Evolutionary conservation across 2,113 vertebrate species (phyloP).

Genomic region (Scomber scombrus): DNA sequence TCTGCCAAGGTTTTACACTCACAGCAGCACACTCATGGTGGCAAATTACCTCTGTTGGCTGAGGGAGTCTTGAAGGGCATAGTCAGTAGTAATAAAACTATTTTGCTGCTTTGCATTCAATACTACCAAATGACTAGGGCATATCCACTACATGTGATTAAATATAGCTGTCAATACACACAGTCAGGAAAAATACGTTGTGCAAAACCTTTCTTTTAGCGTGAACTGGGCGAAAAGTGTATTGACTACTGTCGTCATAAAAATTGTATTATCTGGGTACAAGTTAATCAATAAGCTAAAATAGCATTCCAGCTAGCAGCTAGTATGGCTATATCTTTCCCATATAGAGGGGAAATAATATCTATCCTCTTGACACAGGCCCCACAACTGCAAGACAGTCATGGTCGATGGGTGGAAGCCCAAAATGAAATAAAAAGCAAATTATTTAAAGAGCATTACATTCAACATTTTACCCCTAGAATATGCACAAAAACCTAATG

Average conservation of each 20-base stretch:
- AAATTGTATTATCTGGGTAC: not conserved
- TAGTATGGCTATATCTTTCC: not conserved
- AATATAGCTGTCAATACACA: not conserved
- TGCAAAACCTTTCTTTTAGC: not conserved
- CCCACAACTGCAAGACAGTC: not conserved
- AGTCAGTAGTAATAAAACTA: constrained; percentile 26
- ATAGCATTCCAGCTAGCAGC: not conserved
- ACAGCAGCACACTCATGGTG: constrained; percentile 16
- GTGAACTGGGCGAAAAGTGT: not conserved
- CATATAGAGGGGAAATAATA: not conserved
- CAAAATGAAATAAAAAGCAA: constrained; percentile 2
- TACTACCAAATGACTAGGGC: constrained; percentile 14
- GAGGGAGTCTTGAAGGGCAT: constrained; percentile 27
- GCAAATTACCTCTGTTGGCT: constrained; percentile 39
- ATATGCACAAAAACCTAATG: constrained; percentile 25
- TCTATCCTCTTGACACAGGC: not conserved
- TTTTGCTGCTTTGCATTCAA: constrained; percentile 27
- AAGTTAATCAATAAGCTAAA: not conserved
- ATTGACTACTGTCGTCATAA: not conserved
- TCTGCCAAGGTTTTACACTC: constrained; percentile 32
- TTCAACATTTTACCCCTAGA: constrained; percentile 25
- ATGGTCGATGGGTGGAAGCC: not conserved
- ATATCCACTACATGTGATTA: not conserved
- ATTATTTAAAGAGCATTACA: not conserved
- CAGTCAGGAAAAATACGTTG: not conserved